Percentiles rank a stretch among this genome's conserved stretches.
Evolutionary conservation across 2,888 invertebrate species (phyloP).

Genomic region (Spisula solida): DNA sequence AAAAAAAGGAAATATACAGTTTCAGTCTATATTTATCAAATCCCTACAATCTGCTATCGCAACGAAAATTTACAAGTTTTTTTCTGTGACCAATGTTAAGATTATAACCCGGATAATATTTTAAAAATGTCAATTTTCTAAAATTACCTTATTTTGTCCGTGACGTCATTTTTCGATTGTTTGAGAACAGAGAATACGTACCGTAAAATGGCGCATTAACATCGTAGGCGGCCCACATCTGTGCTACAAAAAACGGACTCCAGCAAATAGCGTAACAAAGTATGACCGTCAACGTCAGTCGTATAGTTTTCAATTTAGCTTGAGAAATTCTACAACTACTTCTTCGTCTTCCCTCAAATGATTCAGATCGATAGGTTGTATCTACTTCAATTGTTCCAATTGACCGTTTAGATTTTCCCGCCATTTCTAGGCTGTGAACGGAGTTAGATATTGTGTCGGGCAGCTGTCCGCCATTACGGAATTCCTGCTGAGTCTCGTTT

Average conservation of each 20-base stretch:
- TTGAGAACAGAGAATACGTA: constrained; percentile 45
- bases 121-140: no score
- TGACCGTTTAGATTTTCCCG: neutral
- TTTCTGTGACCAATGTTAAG: no score
- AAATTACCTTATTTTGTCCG: no score
- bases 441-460: constrained; percentile 1
- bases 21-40: no score
- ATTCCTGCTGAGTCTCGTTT: constrained; percentile 1
- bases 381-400: neutral
- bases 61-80: no score
- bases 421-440: neutral
- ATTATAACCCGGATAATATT: no score
- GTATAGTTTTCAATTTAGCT: constrained; percentile 88
- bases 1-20: no score
- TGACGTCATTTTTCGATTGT: no score
- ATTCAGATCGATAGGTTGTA: neutral
- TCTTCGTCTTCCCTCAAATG: neutral
- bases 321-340: constrained; percentile 83
- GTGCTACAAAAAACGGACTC: constrained; percentile 91
- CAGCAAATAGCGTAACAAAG: constrained; percentile 90
- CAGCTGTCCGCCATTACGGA: neutral
- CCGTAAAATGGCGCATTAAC: constrained; percentile 74
- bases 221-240: constrained; percentile 89
- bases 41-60: no score
- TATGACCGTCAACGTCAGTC: constrained; percentile 88